Conservation (phyloP, 2,797 vertebrate genomes). For the Vultur gryphus region DNA sequence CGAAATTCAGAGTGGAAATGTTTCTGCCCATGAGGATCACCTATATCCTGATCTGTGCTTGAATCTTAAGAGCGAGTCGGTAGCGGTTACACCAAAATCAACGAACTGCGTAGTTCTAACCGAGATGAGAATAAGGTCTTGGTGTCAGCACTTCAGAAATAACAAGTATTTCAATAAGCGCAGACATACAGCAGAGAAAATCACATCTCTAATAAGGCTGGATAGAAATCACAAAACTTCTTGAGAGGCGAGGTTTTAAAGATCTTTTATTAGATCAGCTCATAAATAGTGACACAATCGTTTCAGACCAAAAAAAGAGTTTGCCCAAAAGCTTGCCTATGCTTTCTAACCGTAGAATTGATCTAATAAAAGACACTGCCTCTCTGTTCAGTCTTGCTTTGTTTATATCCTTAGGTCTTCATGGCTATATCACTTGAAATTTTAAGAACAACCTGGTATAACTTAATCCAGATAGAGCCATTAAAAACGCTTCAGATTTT, state of each 20-base stretch:
- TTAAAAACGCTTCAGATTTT: not conserved
- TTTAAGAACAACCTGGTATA: not conserved
- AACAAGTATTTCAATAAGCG: not conserved
- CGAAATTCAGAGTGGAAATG: not conserved
- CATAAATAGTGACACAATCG: not conserved
- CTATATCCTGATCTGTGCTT: not conserved
- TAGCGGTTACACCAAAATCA: not conserved
- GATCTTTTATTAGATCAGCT: not conserved
- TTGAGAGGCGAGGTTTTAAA: not conserved
- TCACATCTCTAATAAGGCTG: not conserved
- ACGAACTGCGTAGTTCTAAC: not conserved
- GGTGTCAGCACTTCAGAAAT: not conserved
- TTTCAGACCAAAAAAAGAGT: not conserved
- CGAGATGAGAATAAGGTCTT: not conserved
- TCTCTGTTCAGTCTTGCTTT: not conserved
- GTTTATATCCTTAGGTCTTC: not conserved
- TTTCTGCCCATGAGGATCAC: not conserved
- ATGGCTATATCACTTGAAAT: fast-evolving
- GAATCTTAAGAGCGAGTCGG: not conserved
- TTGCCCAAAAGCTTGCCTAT: not conserved
- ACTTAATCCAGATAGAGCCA: not conserved
- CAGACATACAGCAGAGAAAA: not conserved
- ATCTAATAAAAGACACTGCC: not conserved
- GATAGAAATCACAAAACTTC: not conserved
- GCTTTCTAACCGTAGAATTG: not conserved